Conservation (phyloP, 2,113 vertebrate genomes). For the Kobus ellipsiprymnus region DNA sequence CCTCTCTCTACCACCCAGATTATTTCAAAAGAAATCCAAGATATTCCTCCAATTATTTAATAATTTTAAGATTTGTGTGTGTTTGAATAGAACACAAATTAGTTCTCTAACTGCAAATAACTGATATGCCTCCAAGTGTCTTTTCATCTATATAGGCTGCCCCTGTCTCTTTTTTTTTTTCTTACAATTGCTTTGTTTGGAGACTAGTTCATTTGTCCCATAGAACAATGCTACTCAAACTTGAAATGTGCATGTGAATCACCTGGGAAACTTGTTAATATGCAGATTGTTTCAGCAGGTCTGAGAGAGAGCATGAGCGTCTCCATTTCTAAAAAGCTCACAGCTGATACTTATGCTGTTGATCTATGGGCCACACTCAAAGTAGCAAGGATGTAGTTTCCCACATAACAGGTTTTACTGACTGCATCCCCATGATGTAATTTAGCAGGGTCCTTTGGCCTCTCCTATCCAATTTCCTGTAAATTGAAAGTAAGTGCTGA, state of each 20-base stretch:
- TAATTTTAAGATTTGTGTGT: neutral
- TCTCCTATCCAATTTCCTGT: neutral
- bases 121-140: neutral
- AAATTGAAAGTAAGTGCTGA: neutral
- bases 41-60: neutral
- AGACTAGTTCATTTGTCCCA: neutral
- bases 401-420: neutral
- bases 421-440: neutral
- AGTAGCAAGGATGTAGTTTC: neutral
- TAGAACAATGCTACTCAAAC: neutral
- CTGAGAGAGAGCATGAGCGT: neutral
- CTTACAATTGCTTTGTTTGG: neutral
- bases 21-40: neutral
- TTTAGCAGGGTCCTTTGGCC: neutral
- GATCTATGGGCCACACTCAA: neutral
- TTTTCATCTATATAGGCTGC: neutral
- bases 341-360: neutral
- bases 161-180: neutral
- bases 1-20: neutral
- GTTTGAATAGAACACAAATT: neutral
- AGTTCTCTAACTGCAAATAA: neutral
- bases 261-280: neutral
- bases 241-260: neutral
- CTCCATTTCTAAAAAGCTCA: neutral
- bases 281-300: neutral